phyloP scores from a whole-genome alignment of 2,113 vertebrate genomes.

The Noctilio leporinus region DNA sequence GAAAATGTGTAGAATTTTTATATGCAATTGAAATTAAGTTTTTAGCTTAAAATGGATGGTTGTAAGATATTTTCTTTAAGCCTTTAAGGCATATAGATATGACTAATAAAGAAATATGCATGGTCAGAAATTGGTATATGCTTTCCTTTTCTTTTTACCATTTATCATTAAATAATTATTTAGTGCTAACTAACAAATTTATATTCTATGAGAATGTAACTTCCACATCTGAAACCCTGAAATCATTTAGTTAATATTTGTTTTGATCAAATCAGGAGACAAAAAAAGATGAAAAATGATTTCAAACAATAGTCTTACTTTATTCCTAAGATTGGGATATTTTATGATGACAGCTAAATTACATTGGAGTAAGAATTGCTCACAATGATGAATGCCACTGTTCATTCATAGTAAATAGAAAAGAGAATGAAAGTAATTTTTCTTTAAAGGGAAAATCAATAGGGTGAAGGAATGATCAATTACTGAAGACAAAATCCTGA shows the following conservation, averaged over 20 bases:
- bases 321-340: neutral
- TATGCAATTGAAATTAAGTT: neutral
- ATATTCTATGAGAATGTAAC: neutral
- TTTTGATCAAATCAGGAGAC: constrained; percentile 19
- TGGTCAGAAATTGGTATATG: neutral
- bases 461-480: constrained; percentile 33
- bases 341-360: constrained; percentile 44
- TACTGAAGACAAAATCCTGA: constrained; percentile 18
- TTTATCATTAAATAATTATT: constrained; percentile 16
- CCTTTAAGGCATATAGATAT: neutral
- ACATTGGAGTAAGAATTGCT: constrained; percentile 49
- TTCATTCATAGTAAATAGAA: constrained; percentile 44
- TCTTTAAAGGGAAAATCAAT: constrained; percentile 43
- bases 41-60: neutral
- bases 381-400: constrained; percentile 45
- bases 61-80: neutral
- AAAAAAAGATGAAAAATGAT: neutral
- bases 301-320: constrained; percentile 18
- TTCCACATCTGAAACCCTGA: constrained; percentile 3
- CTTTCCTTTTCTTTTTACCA: neutral
- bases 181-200: neutral
- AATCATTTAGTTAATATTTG: constrained; percentile 30
- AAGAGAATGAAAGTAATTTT: constrained; percentile 37
- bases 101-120: neutral
- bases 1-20: neutral